Evolutionary conservation across 2,888 invertebrate genomes (phyloP).

Genomic region (Phengaris arion): DNA sequence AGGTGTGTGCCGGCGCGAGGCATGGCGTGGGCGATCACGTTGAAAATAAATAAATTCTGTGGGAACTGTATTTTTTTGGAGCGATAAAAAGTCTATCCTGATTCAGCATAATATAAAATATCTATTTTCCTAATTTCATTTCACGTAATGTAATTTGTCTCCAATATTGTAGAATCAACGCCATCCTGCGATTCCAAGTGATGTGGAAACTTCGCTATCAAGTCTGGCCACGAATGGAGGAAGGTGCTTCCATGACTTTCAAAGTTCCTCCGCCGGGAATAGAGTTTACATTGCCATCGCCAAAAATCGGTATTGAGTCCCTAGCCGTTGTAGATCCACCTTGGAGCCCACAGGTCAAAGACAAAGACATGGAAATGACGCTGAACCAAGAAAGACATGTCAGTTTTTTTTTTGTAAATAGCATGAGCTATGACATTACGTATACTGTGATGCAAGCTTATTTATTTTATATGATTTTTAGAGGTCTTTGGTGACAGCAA

Average conservation of each 20-base stretch:
- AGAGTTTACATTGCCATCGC: constrained; percentile 98
- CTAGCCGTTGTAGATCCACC: constrained; percentile 98
- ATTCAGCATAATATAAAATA: too few relatives aligned
- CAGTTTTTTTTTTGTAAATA: constrained; percentile 53
- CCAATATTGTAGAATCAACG: constrained; percentile 63
- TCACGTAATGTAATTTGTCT: background rate
- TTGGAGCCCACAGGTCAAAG: constrained; percentile 98
- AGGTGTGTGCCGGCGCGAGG: background rate
- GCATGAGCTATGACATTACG: background rate
- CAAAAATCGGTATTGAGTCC: constrained; percentile 98
- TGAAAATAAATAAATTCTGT: background rate
- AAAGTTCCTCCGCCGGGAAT: constrained; percentile 99
- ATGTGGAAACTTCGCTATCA: constrained; percentile 98
- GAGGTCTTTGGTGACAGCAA: constrained; percentile 97
- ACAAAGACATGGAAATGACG: constrained; percentile 99
- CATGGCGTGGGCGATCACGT: background rate
- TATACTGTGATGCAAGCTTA: background rate
- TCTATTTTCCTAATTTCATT: background rate
- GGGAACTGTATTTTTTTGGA: too few relatives aligned
- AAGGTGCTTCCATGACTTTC: constrained; percentile 95
- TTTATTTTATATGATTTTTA: constrained; percentile 51
- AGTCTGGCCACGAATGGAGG: constrained; percentile 99
- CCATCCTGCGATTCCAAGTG: constrained; percentile 87
- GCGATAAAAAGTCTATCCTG: too few relatives aligned
- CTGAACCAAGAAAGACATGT: constrained; percentile 98